Conservation (phyloP, 2,113 vertebrate species). For the Todiramphus chloris region DNA sequence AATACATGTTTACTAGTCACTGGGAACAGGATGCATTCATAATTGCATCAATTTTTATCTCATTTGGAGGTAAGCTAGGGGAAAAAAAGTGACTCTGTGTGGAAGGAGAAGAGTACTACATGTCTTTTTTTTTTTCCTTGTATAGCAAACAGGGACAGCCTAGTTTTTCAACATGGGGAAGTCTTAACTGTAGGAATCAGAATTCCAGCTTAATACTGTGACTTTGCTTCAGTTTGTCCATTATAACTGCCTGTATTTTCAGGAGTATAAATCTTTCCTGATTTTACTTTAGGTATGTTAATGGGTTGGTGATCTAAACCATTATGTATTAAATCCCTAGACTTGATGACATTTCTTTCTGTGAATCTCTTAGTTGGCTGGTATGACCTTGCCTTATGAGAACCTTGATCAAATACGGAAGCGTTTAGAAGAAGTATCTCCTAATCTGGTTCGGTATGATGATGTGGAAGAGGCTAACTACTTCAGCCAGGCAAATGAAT, state of each 20-base stretch:
- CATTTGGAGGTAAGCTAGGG: background rate
- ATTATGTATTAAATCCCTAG: background rate
- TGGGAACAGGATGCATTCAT: background rate
- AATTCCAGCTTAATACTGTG: background rate
- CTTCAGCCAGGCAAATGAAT: slow-evolving; percentile 91
- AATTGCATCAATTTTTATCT: background rate
- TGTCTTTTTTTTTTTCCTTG: background rate
- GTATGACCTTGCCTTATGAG: slow-evolving; percentile 90
- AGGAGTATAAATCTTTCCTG: background rate
- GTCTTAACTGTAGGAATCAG: background rate
- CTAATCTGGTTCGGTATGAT: slow-evolving; percentile 92
- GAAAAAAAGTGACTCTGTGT: background rate
- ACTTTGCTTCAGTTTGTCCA: background rate
- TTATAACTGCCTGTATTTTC: background rate
- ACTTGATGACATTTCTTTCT: background rate
- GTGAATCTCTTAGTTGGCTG: slow-evolving; percentile 81
- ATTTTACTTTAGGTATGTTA: background rate
- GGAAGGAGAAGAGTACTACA: background rate
- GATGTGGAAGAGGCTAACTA: slow-evolving; percentile 95
- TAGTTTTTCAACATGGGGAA: background rate
- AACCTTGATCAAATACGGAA: slow-evolving; percentile 84
- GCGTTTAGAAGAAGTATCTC: slow-evolving; percentile 90
- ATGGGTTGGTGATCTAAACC: background rate
- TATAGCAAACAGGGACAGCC: background rate
- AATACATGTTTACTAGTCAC: background rate